Conservation (phyloP, 1,140 invertebrate genomes). For the Drosophila funebris region DNA sequence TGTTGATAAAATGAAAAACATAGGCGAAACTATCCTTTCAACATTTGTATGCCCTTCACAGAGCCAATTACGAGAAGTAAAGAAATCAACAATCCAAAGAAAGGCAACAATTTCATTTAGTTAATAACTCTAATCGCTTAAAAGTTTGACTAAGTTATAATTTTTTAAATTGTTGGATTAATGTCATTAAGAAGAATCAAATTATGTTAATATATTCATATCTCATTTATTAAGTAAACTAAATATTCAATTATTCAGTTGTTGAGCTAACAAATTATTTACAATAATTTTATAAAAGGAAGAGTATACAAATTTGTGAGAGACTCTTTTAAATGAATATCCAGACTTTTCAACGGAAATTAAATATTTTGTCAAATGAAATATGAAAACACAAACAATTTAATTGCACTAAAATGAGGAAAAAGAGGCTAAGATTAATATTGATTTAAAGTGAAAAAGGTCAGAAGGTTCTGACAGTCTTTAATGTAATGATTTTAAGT, state of each 20-base stretch:
- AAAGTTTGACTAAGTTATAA: too few species aligned
- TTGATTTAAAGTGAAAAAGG: background rate
- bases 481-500: too few species aligned
- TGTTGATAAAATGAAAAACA: constrained; percentile 48
- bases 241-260: too few species aligned
- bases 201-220: too few species aligned
- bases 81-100: background rate
- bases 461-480: too few species aligned
- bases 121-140: background rate
- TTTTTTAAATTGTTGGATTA: too few species aligned
- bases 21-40: constrained; percentile 18
- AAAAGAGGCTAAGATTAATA: background rate
- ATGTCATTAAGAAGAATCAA: too few species aligned
- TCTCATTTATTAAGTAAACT: too few species aligned
- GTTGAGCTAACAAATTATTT: too few species aligned
- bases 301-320: background rate
- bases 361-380: constrained; percentile 18
- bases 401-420: background rate
- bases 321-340: background rate
- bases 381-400: background rate
- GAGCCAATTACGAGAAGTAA: background rate
- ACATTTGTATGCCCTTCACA: constrained; percentile 19
- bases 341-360: constrained; percentile 20
- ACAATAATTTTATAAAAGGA: background rate
- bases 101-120: background rate